Evolutionary conservation across 2,113 vertebrate species (phyloP).

Genomic region (Acrocephalus kingi): DNA sequence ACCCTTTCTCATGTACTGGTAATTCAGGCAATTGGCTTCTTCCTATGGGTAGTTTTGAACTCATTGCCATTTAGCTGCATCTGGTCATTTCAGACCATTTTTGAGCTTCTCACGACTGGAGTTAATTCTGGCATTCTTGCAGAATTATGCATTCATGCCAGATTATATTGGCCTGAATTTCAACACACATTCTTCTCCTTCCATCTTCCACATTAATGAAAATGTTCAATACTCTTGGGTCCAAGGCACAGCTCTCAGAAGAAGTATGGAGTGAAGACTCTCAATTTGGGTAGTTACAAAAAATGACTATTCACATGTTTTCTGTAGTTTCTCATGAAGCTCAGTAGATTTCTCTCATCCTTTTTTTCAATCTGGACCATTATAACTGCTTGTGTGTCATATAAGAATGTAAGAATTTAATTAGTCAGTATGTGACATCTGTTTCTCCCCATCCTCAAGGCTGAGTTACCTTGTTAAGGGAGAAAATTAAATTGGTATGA

Average conservation of each 20-base stretch:
- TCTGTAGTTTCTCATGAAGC: neutral
- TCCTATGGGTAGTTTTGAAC: neutral
- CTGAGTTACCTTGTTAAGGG: neutral
- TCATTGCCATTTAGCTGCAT: neutral
- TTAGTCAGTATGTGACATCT: neutral
- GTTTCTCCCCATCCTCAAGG: neutral
- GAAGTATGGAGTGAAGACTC: neutral
- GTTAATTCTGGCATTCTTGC: neutral
- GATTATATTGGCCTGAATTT: neutral
- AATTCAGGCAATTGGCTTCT: neutral
- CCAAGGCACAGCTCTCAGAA: neutral
- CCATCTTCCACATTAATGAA: neutral
- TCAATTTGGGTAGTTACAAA: neutral
- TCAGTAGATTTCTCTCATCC: neutral
- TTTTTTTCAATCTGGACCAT: neutral
- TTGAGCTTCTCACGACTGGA: neutral
- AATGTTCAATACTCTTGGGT: neutral
- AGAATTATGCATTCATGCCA: neutral
- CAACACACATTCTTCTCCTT: neutral
- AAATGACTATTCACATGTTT: neutral
- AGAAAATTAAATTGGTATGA: neutral
- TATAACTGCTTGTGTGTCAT: neutral
- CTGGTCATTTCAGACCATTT: neutral
- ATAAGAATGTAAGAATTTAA: neutral
- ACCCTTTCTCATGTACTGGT: neutral